Evolutionary conservation across 2,888 invertebrate genomes (phyloP).

Genomic region (Brachycybe producta): DNA sequence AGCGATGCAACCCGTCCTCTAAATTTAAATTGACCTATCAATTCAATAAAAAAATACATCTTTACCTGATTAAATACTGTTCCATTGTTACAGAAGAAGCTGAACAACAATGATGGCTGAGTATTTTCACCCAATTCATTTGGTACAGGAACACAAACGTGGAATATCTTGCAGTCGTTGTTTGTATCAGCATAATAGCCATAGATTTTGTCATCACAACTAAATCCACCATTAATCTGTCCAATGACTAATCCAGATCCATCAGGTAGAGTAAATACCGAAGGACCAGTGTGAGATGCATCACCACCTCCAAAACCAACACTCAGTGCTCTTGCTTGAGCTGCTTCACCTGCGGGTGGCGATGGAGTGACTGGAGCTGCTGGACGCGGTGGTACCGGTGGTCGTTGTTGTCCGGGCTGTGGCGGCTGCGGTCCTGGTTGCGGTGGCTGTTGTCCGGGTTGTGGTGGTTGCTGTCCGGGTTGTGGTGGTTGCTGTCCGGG

Average conservation of each 20-base stretch:
- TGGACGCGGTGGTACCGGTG: neutral
- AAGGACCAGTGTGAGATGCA: slow-evolving; percentile 8
- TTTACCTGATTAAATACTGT: slow-evolving; percentile 17
- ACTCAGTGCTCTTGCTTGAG: slow-evolving; percentile 3
- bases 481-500: too few relatives aligned
- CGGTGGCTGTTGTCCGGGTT: too few relatives aligned
- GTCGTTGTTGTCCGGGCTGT: too few relatives aligned
- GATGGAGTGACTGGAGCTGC: slow-evolving; percentile 14
- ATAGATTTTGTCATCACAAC: slow-evolving; percentile 26
- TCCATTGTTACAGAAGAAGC: slow-evolving; percentile 18
- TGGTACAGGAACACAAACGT: slow-evolving; percentile 15
- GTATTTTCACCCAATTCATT: slow-evolving; percentile 13
- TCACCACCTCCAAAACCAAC: neutral
- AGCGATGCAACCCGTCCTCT: neutral
- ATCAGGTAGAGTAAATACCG: slow-evolving; percentile 14
- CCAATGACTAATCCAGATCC: slow-evolving; percentile 17
- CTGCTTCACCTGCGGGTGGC: slow-evolving; percentile 1
- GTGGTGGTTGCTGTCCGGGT: too few relatives aligned
- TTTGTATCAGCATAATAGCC: slow-evolving; percentile 24
- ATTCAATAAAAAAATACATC: neutral
- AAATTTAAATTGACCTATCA: too few relatives aligned
- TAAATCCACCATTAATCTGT: slow-evolving; percentile 23
- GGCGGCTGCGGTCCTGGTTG: too few relatives aligned
- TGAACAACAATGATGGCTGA: slow-evolving; percentile 14
- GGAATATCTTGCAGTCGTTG: slow-evolving; percentile 19